A percentile compares a stretch with the other conserved stretches of the same genome.
These are phyloP conservation scores for Pollimyrus isidori DNA, from an alignment of 2,113 vertebrate species.

Conservation along the genomic window DNA sequence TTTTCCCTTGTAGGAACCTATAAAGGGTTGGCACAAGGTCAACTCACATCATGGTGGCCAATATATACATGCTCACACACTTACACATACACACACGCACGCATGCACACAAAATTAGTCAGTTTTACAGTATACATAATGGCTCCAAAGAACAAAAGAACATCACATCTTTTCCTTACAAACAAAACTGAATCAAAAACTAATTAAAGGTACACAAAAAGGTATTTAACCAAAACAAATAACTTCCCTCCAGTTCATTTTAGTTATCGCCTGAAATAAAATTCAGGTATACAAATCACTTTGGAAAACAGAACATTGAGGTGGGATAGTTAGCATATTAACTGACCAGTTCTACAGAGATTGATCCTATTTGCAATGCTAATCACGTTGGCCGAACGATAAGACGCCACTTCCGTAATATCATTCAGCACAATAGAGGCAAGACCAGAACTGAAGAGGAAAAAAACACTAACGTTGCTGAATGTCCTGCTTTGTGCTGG, in stretches of 20 bases:
- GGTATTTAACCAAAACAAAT: not conserved
- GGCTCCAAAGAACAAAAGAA: not conserved
- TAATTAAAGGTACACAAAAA: not conserved
- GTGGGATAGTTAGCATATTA: not conserved
- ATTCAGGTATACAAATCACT: not conserved
- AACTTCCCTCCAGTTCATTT: not conserved
- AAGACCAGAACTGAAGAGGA: not conserved
- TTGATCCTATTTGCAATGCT: not conserved
- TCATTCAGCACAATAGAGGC: not conserved
- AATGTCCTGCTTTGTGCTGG: constrained; percentile 56
- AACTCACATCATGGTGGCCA: not conserved
- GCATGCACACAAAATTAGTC: not conserved
- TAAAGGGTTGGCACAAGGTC: not conserved
- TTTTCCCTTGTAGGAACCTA: not conserved
- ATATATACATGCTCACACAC: not conserved
- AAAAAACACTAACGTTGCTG: constrained; percentile 44
- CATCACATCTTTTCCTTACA: not conserved
- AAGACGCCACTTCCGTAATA: not conserved
- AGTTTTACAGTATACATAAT: not conserved
- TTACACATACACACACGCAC: not conserved
- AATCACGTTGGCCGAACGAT: not conserved
- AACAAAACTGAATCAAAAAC: not conserved
- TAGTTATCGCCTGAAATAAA: not conserved
- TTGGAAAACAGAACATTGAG: not conserved
- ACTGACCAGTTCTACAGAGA: not conserved